phyloP scores from a whole-genome alignment of 2,797 vertebrate genomes.

The Cyclura pinguis region DNA sequence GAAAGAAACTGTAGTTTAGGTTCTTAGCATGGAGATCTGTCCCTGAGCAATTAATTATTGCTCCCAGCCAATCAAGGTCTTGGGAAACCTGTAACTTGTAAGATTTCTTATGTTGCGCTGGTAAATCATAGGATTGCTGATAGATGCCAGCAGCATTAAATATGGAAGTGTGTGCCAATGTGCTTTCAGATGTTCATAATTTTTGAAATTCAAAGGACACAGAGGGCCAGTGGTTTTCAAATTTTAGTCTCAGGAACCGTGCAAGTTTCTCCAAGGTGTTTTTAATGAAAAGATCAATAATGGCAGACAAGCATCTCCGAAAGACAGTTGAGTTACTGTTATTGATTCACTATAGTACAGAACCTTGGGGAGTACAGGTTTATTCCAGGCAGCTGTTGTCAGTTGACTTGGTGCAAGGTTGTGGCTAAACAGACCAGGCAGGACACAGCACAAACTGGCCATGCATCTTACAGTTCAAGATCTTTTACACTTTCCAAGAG shows the following conservation, averaged over 20 bases:
- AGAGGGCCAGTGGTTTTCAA: no score
- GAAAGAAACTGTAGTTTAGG: no score
- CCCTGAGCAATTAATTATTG: neutral
- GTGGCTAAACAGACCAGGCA: neutral
- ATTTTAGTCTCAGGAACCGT: neutral
- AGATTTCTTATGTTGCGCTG: neutral
- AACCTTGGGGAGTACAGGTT: neutral
- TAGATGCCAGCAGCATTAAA: neutral
- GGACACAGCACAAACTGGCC: neutral
- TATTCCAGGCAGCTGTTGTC: neutral
- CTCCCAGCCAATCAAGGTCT: no score
- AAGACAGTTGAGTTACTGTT: neutral
- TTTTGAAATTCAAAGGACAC: neutral
- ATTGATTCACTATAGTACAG: neutral
- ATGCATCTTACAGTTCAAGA: neutral
- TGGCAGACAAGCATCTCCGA: constrained; percentile 7
- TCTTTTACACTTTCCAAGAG: no score
- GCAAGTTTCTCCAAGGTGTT: neutral
- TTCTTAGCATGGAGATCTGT: no score
- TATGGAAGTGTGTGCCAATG: neutral
- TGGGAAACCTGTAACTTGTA: neutral
- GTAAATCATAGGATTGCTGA: neutral
- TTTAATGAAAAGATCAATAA: constrained; percentile 24
- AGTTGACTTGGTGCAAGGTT: no score
- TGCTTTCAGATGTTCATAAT: neutral